These are phyloP conservation scores for Triplophysa dalaica DNA, from an alignment of 2,113 vertebrate genomes.

Conservation along the genomic window DNA sequence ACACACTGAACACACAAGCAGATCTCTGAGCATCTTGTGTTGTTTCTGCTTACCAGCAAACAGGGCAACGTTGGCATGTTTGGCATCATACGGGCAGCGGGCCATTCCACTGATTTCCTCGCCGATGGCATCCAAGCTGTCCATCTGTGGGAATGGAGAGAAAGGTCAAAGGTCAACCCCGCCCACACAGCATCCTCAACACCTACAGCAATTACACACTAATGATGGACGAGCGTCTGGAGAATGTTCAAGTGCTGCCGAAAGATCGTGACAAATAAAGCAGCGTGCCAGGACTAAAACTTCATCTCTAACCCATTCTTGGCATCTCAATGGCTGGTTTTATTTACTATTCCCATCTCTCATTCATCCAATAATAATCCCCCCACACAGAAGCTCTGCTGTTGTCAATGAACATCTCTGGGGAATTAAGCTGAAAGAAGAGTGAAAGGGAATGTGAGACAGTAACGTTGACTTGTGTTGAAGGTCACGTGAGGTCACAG, in stretches of 20 bases:
- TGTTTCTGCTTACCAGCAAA: conserved; percentile 84
- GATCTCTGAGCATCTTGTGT: neutral
- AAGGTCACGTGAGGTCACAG: no score
- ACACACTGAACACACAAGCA: no score
- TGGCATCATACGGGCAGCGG: conserved; percentile 96
- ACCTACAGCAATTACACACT: conserved; percentile 17
- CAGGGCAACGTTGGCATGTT: conserved; percentile 93
- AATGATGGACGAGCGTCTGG: conserved; percentile 24
- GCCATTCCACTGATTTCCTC: conserved; percentile 99
- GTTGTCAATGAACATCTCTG: conserved; percentile 30
- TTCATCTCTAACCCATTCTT: conserved; percentile 57
- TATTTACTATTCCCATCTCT: conserved; percentile 76
- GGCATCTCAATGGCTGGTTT: conserved; percentile 76
- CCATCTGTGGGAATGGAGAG: conserved; percentile 76
- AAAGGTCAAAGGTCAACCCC: conserved; percentile 39
- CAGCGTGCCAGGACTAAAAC: conserved; percentile 14
- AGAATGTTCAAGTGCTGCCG: no score
- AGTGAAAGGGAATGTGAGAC: neutral
- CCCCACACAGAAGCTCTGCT: conserved; percentile 50
- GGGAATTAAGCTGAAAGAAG: neutral
- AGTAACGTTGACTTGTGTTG: neutral
- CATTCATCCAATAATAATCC: conserved; percentile 71
- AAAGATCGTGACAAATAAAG: neutral
- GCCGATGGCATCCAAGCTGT: conserved; percentile 86
- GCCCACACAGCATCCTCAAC: conserved; percentile 10